Evolutionary conservation across 2,888 invertebrate species (phyloP).

Genomic region (Pterostichus niger): DNA sequence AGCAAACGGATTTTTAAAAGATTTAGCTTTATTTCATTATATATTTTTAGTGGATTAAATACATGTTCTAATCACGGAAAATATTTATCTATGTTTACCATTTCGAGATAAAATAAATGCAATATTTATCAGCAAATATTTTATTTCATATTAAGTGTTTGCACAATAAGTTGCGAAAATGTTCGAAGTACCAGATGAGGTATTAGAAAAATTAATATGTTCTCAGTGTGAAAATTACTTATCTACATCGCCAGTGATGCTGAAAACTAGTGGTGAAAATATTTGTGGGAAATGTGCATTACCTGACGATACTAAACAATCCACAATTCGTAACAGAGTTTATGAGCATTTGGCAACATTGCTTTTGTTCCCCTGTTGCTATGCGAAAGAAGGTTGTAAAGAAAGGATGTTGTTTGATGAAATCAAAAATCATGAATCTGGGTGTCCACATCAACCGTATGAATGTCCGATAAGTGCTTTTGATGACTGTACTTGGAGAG

Average conservation of each 20-base stretch:
- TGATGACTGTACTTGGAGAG: constrained; percentile 20
- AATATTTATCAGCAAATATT: no score
- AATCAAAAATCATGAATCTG: constrained; percentile 32
- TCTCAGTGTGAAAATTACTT: constrained; percentile 11
- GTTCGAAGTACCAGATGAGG: constrained; percentile 1
- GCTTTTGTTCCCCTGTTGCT: constrained; percentile 51
- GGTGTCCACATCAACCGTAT: constrained; percentile 7
- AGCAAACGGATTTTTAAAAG: no score
- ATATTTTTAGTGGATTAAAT: no score
- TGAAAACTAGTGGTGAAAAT: constrained; percentile 16
- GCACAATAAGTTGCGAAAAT: not conserved
- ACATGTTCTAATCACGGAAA: no score
- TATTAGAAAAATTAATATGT: constrained; percentile 38
- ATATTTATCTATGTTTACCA: no score
- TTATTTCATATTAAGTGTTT: no score
- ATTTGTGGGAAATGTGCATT: constrained; percentile 50
- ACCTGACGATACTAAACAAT: not conserved
- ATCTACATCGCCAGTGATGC: constrained; percentile 15
- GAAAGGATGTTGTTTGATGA: constrained; percentile 7
- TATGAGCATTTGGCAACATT: constrained; percentile 25
- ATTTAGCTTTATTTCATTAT: no score
- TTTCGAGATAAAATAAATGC: no score
- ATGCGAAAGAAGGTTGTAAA: not conserved
- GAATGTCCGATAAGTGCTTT: constrained; percentile 6
- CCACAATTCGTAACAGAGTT: not conserved